Conservation (phyloP, 2,888 invertebrate genomes). For the Parnassius smintheus region DNA sequence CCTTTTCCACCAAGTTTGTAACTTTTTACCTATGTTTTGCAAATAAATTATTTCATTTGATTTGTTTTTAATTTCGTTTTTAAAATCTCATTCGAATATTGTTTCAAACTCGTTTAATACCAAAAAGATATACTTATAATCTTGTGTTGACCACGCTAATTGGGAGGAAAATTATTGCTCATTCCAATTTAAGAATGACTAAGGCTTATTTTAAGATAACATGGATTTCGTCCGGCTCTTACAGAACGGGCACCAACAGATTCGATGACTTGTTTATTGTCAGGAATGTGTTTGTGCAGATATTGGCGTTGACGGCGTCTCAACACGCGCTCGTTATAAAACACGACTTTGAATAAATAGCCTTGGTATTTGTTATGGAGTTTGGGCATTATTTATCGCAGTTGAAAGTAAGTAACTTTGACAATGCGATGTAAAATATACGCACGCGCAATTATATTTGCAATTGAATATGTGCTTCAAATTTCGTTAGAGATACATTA, state of each 20-base stretch:
- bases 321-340: slow-evolving; percentile 19
- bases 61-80: too few species aligned
- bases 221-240: slow-evolving; percentile 24
- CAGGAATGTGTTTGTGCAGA: slow-evolving; percentile 28
- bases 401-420: neutral
- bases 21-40: too few species aligned
- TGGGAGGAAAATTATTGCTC: slow-evolving; percentile 20
- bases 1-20: too few species aligned
- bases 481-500: too few species aligned
- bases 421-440: neutral
- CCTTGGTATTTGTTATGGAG: slow-evolving; percentile 12
- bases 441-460: neutral
- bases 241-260: slow-evolving; percentile 25
- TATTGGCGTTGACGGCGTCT: slow-evolving; percentile 26
- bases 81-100: neutral
- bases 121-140: too few species aligned
- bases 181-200: slow-evolving; percentile 25
- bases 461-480: too few species aligned
- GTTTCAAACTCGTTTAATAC: too few species aligned
- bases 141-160: slow-evolving; percentile 15
- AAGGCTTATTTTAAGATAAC: slow-evolving; percentile 27
- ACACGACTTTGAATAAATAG: slow-evolving; percentile 16
- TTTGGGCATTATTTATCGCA: slow-evolving; percentile 4
- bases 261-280: slow-evolving; percentile 29
- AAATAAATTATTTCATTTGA: too few species aligned